phyloP scores from a whole-genome alignment of 2,888 invertebrate genomes.

The Rotaria macrura region DNA sequence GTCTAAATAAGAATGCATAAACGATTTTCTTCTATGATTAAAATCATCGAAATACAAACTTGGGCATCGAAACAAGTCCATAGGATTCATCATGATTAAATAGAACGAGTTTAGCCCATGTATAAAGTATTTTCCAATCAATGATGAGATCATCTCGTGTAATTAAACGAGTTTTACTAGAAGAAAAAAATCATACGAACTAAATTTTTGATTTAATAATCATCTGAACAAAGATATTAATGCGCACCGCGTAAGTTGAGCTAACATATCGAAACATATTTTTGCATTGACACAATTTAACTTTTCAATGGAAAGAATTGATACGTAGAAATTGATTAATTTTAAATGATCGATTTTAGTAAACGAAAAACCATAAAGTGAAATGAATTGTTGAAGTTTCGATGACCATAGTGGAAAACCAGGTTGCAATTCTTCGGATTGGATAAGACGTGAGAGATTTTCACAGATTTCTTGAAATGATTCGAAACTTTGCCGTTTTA shows the following conservation, averaged over 20 bases:
- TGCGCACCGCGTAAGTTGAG: slow-evolving; percentile 18
- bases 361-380: slow-evolving; percentile 28
- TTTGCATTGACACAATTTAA: slow-evolving; percentile 17
- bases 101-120: background rate
- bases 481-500: background rate
- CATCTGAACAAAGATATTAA: background rate
- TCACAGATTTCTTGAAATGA: background rate
- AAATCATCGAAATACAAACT: background rate
- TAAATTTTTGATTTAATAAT: background rate
- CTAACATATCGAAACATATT: slow-evolving; percentile 22
- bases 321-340: slow-evolving; percentile 21
- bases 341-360: slow-evolving; percentile 27
- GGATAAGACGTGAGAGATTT: background rate
- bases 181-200: background rate
- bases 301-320: background rate
- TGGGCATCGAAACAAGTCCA: background rate
- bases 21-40: background rate
- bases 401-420: slow-evolving; percentile 31
- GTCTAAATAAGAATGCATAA: background rate
- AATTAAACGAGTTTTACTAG: slow-evolving; percentile 8
- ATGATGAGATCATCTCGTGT: slow-evolving; percentile 22
- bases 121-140: slow-evolving; percentile 29
- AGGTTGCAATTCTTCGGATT: slow-evolving; percentile 19
- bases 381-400: slow-evolving; percentile 23
- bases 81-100: background rate